Conservation (phyloP, 30 jellyfish, hydroid and myxozoan species). For the Hydractinia symbiolongicarpus region DNA sequence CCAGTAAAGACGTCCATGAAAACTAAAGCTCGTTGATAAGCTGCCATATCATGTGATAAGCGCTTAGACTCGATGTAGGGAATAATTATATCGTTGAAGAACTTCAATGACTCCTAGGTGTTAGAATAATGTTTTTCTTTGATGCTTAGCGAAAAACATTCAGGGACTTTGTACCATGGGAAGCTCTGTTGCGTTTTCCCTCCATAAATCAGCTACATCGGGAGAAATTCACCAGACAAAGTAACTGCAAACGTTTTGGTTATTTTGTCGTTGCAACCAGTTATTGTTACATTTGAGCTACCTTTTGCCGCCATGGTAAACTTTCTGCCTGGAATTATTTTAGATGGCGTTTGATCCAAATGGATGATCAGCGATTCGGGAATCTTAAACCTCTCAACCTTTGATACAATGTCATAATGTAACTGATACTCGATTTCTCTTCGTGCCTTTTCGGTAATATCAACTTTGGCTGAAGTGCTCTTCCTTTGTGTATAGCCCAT, state of each 20-base stretch:
- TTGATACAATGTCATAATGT: conserved; percentile 16
- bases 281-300: background rate
- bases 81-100: background rate
- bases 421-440: conserved; percentile 22
- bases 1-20: too few species aligned
- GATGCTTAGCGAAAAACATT: background rate
- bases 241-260: conserved; percentile 24
- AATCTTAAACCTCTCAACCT: background rate
- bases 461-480: conserved; percentile 22
- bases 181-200: conserved; percentile 3
- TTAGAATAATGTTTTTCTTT: background rate
- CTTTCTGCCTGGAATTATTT: conserved; percentile 2
- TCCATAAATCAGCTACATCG: conserved; percentile 4
- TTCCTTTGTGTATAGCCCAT: background rate
- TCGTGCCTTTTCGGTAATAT: conserved; percentile 19
- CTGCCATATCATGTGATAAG: background rate
- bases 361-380: conserved; percentile 1
- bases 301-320: background rate
- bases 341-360: conserved; percentile 16
- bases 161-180: background rate
- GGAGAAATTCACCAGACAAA: background rate
- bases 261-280: conserved; percentile 13
- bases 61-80: conserved; percentile 9
- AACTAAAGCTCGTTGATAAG: background rate
- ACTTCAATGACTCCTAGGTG: background rate